A percentile compares a stretch with the other conserved stretches of the same genome.
Conservation (phyloP, 2,888 invertebrate genomes). For the Hirtodrosophila histrioides region DNA sequence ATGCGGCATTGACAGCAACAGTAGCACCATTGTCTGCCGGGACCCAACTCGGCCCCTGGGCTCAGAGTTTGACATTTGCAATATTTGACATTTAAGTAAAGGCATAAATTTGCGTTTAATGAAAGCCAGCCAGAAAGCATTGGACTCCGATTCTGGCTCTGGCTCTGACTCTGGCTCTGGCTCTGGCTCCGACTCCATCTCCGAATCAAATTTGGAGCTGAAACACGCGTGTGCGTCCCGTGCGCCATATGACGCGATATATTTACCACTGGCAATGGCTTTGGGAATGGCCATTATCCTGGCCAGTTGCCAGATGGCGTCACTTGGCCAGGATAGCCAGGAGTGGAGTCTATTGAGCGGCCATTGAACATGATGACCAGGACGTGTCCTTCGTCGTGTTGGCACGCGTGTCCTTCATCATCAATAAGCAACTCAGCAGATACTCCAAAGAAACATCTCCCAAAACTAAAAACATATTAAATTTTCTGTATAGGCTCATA, state of each 20-base stretch:
- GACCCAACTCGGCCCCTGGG: constrained; percentile 33
- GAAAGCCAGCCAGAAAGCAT: constrained; percentile 52
- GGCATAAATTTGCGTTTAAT: constrained; percentile 80
- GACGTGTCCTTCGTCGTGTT: constrained; percentile 21
- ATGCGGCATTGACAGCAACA: constrained; percentile 40
- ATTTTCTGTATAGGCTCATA: no score
- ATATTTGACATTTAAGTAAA: constrained; percentile 80
- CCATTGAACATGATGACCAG: constrained; percentile 50
- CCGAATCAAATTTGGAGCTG: constrained; percentile 21
- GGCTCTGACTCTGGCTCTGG: not conserved
- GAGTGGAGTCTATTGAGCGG: constrained; percentile 59
- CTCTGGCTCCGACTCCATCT: constrained; percentile 1
- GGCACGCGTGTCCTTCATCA: not conserved
- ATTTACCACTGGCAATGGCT: constrained; percentile 20
- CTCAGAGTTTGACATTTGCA: constrained; percentile 72
- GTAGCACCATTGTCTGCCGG: constrained; percentile 46
- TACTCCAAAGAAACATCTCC: no score
- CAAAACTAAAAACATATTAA: no score
- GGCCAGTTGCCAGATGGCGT: constrained; percentile 48
- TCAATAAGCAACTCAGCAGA: no score
- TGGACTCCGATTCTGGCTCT: constrained; percentile 14
- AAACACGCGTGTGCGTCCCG: constrained; percentile 35
- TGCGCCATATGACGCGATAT: constrained; percentile 55
- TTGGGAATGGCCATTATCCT: constrained; percentile 40
- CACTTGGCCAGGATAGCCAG: constrained; percentile 22